phyloP scores from a whole-genome alignment of 2,888 invertebrate species.

The Acholoe squamosa region DNA sequence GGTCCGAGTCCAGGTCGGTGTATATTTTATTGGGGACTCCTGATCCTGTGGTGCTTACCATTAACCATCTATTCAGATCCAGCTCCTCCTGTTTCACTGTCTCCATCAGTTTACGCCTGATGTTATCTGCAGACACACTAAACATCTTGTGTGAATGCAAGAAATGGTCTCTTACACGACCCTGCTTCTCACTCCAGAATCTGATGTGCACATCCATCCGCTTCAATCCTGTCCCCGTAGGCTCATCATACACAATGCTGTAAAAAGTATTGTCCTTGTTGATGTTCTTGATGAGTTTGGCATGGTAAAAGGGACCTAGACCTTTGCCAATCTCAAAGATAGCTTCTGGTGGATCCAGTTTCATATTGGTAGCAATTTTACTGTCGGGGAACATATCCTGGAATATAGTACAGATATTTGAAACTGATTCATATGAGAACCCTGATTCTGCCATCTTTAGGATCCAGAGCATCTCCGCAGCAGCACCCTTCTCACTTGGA shows the following conservation, averaged over 20 bases:
- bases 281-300: background rate
- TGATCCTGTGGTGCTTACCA: background rate
- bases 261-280: background rate
- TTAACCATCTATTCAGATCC: background rate
- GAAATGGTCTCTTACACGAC: background rate
- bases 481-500: background rate
- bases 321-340: conserved; percentile 1
- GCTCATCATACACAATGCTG: conserved; percentile 29
- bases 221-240: background rate
- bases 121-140: background rate
- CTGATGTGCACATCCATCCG: conserved; percentile 20
- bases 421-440: background rate
- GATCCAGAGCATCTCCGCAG: conserved; percentile 6
- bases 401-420: background rate
- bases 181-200: conserved; percentile 24
- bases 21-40: background rate
- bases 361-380: background rate
- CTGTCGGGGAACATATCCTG: conserved; percentile 30
- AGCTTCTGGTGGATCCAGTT: background rate
- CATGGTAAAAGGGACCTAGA: background rate
- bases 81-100: background rate
- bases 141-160: background rate
- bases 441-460: conserved; percentile 28
- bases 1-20: background rate
- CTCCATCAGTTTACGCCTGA: background rate